Conservation (phyloP, 2,113 vertebrate genomes). For the Sebastes schlegelii region DNA sequence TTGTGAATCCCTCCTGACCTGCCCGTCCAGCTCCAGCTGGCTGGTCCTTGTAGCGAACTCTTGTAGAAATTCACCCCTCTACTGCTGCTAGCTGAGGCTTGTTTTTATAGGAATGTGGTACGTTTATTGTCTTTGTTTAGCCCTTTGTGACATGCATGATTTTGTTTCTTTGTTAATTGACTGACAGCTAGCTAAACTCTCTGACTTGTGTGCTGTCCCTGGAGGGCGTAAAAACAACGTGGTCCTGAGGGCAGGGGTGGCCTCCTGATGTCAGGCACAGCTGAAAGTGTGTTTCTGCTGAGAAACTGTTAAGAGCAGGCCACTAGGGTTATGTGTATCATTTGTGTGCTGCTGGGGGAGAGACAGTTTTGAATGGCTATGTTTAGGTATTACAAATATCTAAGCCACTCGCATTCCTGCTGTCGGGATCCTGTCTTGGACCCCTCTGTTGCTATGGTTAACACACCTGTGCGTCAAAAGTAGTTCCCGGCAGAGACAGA, state of each 20-base stretch:
- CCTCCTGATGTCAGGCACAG: conserved; percentile 45
- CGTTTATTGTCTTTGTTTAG: conserved; percentile 69
- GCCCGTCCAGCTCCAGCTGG: conserved; percentile 28
- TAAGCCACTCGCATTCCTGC: conserved; percentile 75
- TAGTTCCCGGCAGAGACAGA: conserved; percentile 39
- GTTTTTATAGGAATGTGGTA: conserved; percentile 61
- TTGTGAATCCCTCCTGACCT: conserved; percentile 12
- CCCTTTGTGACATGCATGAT: conserved; percentile 56
- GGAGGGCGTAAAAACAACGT: conserved; percentile 48
- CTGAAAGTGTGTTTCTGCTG: conserved; percentile 46
- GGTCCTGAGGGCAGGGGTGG: conserved; percentile 31
- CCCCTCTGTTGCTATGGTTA: conserved; percentile 71
- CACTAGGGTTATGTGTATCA: conserved; percentile 67
- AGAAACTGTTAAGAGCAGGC: conserved; percentile 70
- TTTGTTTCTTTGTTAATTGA: conserved; percentile 70
- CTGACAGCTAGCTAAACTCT: conserved; percentile 59
- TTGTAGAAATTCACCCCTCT: conserved; percentile 15
- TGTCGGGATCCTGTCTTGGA: conserved; percentile 55
- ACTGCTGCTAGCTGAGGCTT: conserved; percentile 59
- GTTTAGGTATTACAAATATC: conserved; percentile 84
- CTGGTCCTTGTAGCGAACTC: conserved; percentile 22
- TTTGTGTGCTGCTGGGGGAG: conserved; percentile 75
- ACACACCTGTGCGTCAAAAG: conserved; percentile 74
- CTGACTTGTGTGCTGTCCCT: conserved; percentile 33
- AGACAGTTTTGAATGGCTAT: conserved; percentile 78